Percentiles rank a stretch among this genome's conserved stretches.
Evolutionary conservation across 92 coral and sea anemone species (phyloP).

Genomic region (Phymanthus crucifer): DNA sequence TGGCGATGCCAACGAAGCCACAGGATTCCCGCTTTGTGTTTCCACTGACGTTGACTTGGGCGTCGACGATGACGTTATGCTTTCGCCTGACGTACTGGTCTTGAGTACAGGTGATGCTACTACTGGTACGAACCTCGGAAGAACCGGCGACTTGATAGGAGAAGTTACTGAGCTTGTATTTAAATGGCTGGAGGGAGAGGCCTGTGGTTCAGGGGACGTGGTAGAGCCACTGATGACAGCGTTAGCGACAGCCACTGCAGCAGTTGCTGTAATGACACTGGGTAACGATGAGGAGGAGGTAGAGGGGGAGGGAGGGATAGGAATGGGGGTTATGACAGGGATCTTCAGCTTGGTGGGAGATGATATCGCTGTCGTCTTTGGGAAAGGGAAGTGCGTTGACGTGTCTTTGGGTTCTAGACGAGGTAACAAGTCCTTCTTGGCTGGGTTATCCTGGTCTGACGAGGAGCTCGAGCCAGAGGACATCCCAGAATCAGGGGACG

Average conservation of each 20-base stretch:
- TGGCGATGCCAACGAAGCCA: conserved; percentile 7
- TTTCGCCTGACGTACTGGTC: background rate
- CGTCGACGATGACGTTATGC: conserved; percentile 23
- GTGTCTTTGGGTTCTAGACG: conserved; percentile 61
- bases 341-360: conserved; percentile 48
- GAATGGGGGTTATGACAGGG: conserved; percentile 15
- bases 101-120: conserved; percentile 4
- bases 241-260: conserved; percentile 86
- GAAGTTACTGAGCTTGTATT: conserved; percentile 5
- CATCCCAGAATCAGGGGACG: conserved; percentile 98
- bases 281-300: conserved; percentile 58
- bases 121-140: conserved; percentile 11
- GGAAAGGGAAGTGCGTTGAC: conserved; percentile 69
- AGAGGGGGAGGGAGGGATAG: conserved; percentile 47
- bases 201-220: conserved; percentile 11
- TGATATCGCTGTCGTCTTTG: conserved; percentile 59
- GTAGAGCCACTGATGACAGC: conserved; percentile 69
- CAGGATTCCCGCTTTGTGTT: conserved; percentile 5
- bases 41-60: conserved; percentile 6
- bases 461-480: conserved; percentile 82
- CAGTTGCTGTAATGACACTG: conserved; percentile 83
- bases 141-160: conserved; percentile 10
- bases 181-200: background rate
- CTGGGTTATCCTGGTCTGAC: conserved; percentile 77
- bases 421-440: conserved; percentile 75